Conservation (phyloP, 1,140 invertebrate genomes). For the Zaprionus camerounensis region DNA sequence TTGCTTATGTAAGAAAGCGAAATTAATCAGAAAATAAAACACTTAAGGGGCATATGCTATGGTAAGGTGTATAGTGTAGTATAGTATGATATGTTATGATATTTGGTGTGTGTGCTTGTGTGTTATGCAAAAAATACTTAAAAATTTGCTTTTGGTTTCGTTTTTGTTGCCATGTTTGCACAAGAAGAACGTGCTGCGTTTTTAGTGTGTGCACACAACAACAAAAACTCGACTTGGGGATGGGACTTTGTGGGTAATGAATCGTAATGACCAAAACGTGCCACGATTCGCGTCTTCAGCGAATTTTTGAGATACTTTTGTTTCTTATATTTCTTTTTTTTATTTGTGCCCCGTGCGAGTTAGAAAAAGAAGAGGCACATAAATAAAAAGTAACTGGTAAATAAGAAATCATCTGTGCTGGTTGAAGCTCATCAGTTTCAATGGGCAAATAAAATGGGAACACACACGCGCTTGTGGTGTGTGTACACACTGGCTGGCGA, state of each 20-base stretch:
- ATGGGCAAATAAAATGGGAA: slow-evolving; percentile 66
- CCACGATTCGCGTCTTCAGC: slow-evolving; percentile 58
- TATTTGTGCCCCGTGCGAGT: slow-evolving; percentile 29
- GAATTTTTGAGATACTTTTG: slow-evolving; percentile 27
- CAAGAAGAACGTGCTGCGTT: slow-evolving; percentile 56
- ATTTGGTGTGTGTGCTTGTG: background rate
- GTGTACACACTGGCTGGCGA: background rate
- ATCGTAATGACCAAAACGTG: slow-evolving; percentile 77
- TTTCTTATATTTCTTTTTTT: slow-evolving; percentile 22
- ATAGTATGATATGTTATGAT: background rate
- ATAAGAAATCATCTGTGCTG: slow-evolving; percentile 21
- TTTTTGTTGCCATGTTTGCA: slow-evolving; percentile 32
- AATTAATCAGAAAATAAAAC: slow-evolving; percentile 12
- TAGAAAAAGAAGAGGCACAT: background rate
- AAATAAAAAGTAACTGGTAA: slow-evolving; percentile 31
- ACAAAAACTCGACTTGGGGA: slow-evolving; percentile 41
- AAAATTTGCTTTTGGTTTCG: slow-evolving; percentile 31
- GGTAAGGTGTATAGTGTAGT: background rate
- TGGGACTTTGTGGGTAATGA: slow-evolving; percentile 44
- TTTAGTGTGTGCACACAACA: slow-evolving; percentile 34
- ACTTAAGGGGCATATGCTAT: slow-evolving; percentile 7
- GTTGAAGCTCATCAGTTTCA: slow-evolving; percentile 46
- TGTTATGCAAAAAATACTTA: slow-evolving; percentile 42
- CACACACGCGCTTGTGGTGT: slow-evolving; percentile 50
- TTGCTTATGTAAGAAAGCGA: slow-evolving; percentile 48